Percentiles rank a stretch among this genome's conserved stretches.
These are phyloP conservation scores for Hirtodrosophila cameraria DNA, from an alignment of 2,888 invertebrate species.

Conservation along the genomic window DNA sequence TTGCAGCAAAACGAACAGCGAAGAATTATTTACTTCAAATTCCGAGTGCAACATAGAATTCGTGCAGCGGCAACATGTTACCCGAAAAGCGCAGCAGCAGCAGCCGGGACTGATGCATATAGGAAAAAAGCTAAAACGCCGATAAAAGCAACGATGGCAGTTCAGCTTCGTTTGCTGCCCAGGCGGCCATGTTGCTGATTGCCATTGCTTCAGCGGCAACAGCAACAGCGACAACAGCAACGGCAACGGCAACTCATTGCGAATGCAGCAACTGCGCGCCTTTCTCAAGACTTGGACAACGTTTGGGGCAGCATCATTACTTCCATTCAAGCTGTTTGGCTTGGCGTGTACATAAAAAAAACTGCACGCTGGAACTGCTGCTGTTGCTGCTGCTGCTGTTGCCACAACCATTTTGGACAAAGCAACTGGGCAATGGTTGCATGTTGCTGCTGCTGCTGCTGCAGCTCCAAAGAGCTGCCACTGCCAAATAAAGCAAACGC, in stretches of 20 bases:
- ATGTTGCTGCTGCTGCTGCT: conserved; percentile 48
- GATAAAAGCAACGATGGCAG: conserved; percentile 73
- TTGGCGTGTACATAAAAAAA: conserved; percentile 77
- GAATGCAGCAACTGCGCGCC: conserved; percentile 75
- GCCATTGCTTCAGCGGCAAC: conserved; percentile 54
- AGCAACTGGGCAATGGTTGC: conserved; percentile 65
- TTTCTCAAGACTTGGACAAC: conserved; percentile 74
- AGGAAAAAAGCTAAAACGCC: conserved; percentile 63
- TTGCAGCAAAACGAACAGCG: conserved; percentile 53
- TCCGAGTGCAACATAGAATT: conserved; percentile 81
- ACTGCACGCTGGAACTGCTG: conserved; percentile 47
- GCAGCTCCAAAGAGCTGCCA: conserved; percentile 57
- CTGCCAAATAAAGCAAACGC: conserved; percentile 80
- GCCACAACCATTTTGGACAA: conserved; percentile 70
- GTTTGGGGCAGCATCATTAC: conserved; percentile 75
- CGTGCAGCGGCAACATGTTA: conserved; percentile 80
- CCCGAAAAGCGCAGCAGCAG: conserved; percentile 56
- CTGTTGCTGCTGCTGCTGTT: conserved; percentile 37
- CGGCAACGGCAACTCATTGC: conserved; percentile 69
- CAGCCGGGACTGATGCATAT: conserved; percentile 36
- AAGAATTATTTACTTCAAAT: conserved; percentile 78
- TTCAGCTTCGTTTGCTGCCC: conserved; percentile 81
- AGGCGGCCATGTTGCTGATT: conserved; percentile 76
- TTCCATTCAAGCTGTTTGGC: conserved; percentile 79
- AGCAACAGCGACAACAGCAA: conserved; percentile 47